Evolutionary conservation across 2,797 vertebrate genomes (phyloP), one percentile per base, ranked within the genome.

Genomic region (Manis pentadactyla): DNA sequence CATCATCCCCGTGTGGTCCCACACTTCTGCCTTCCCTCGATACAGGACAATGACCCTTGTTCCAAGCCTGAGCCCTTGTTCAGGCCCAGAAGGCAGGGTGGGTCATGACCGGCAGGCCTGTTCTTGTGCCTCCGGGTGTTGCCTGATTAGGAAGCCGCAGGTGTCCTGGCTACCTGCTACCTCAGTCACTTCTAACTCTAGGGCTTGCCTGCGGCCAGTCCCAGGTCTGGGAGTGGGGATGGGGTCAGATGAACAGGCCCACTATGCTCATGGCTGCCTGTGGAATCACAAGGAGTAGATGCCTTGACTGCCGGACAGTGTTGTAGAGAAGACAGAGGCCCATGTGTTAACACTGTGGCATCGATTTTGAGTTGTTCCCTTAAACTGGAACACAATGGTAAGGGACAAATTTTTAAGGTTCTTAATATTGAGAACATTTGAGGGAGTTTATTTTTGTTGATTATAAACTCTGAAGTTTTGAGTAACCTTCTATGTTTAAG

Each of bases 391-490:
- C 57, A 55, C 68, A 18, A 14, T 7, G 5, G 5, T 77, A 7
- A 34, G 83, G n/a, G 37, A 71, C 37, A 77, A 14, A 27, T 87
- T 79, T 75, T 89, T 37, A 89, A 66, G 29, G 14, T 75, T 71
- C 23, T 29, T 77, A 37, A 74, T 86, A 59, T 7, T 14, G 5
- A 83, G 15, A 92, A 21, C 23, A 78, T 55, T 77, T 78, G 79
- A 93, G 39, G 68, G 57, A 51, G 23, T 77, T 81, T 90, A 49
- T 27, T 73, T 83, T 74, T 77, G 1, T 51, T 75, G 34, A n/a
- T 73, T 87, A 59, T 53, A 91, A 93, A 89, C 10, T 57, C 66
- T 14, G 55, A 96, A 92, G 49, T 73, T 63, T 71, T 74, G 68
- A 69, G 13, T 46, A 90, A 8, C 5, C 17, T 85, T 84, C 49